phyloP scores from a whole-genome alignment of 2,113 vertebrate species.

The Actinemys pallida region DNA sequence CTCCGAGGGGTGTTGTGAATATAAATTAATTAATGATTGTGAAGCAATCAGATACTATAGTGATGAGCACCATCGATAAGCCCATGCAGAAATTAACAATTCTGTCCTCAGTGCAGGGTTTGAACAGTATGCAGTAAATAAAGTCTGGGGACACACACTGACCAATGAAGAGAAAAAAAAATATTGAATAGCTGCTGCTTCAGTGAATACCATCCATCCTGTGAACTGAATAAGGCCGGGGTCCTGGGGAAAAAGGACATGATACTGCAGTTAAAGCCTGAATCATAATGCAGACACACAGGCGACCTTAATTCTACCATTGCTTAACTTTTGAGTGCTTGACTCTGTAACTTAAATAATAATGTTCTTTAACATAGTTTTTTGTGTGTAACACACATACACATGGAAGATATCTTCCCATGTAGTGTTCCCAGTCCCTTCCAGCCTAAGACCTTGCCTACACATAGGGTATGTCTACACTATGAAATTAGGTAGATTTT shows the following conservation, averaged over 20 bases:
- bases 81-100: not conserved
- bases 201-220: not conserved
- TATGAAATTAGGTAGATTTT: too few relatives aligned
- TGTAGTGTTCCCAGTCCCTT: not conserved
- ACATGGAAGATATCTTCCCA: not conserved
- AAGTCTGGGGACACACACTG: not conserved
- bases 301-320: too few relatives aligned
- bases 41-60: not conserved
- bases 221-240: not conserved
- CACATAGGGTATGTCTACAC: not conserved
- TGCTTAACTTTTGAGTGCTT: not conserved
- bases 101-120: not conserved
- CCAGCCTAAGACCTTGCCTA: not conserved
- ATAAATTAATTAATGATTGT: constrained; percentile 17
- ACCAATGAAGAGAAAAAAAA: not conserved
- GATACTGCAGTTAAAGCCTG: not conserved
- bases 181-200: not conserved
- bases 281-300: too few relatives aligned
- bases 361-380: not conserved
- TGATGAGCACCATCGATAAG: not conserved
- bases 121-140: not conserved
- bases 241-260: not conserved
- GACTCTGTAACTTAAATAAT: not conserved
- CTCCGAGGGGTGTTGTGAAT: not conserved
- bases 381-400: not conserved